Base-by-base conservation (phyloP, 2,888 invertebrate genomes). In the Athalia rosae region DNA sequence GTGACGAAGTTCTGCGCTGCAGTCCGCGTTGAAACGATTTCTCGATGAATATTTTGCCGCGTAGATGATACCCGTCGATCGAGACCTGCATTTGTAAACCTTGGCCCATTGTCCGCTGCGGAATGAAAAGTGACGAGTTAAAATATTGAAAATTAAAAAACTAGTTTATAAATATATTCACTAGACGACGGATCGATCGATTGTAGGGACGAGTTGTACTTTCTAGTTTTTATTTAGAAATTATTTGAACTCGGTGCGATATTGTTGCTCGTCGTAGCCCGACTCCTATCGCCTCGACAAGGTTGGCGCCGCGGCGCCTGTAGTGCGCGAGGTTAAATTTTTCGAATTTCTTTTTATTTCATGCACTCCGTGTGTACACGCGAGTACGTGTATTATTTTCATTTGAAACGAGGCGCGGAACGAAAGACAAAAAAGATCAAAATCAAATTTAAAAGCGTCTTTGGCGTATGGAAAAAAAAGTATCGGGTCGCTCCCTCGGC, bases 21-120 rank as follows among this genome's bases (percentile, higher is more conserved):
- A 95, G 90, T 96, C 96, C 82, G 94, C 94, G 85, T 97, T 95
- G 87, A 97, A 95, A 89, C 98, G 95, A 86, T 96, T 93, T 88
- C 98, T 95, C 89, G 97, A 95, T 80, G 98, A 95, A 90, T 97
- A 97, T 92, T 99, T 99, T 79, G 98, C 98, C n/a, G 98, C 99
- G 90, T 96, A 98, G 87, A 96, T 95, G 85, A 94, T 94, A 76
- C 96, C 96, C 50, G 95, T 95, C 83, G 94, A 93, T 89, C 95
- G 94, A 91, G 98, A 96, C 69, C 95, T 93, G 89, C 97, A 97
- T 89, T 96, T 95, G 89, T 96, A 95, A 82, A 99, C 98, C 83
- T 97, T 96, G 76, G 98, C 98, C 91, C 98, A 99, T 92, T 98
- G 98, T 79, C 99, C 99, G 91, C 99, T 98, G 94, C 56, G 28